Percentiles rank a stretch among this genome's conserved stretches.
These are phyloP conservation scores for Zosterops pallidus DNA, from an alignment of 2,113 vertebrate genomes.

Conservation along the genomic window DNA sequence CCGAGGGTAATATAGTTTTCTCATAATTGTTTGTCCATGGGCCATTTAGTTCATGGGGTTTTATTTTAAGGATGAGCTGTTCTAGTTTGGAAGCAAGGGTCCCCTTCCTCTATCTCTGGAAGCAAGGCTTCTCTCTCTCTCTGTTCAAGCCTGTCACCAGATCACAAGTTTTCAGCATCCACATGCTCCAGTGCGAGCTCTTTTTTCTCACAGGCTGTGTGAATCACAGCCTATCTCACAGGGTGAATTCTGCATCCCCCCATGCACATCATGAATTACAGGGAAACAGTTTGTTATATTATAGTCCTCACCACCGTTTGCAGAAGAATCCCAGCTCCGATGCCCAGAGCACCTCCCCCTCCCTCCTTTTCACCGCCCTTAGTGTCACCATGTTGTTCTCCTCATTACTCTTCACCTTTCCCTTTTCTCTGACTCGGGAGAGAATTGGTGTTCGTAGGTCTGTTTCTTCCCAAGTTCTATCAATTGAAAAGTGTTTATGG, in stretches of 20 bases:
- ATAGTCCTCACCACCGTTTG: no score
- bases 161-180: background rate
- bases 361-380: no score
- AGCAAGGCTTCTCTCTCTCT: background rate
- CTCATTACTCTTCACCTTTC: no score
- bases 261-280: background rate
- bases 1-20: background rate
- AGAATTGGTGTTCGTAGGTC: no score
- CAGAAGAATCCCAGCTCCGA: no score
- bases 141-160: background rate
- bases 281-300: background rate
- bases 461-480: no score
- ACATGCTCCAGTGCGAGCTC: accelerated
- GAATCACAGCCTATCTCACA: no score
- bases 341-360: no score
- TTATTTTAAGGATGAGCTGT: background rate
- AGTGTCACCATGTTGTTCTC: no score
- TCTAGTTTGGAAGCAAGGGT: background rate
- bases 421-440: no score
- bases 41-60: background rate
- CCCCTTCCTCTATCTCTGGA: background rate
- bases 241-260: background rate
- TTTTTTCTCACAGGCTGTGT: background rate
- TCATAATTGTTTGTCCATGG: no score
- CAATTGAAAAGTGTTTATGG: no score